Conservation (phyloP, 2,113 vertebrate species). For the Boleophthalmus pectinirostris region DNA sequence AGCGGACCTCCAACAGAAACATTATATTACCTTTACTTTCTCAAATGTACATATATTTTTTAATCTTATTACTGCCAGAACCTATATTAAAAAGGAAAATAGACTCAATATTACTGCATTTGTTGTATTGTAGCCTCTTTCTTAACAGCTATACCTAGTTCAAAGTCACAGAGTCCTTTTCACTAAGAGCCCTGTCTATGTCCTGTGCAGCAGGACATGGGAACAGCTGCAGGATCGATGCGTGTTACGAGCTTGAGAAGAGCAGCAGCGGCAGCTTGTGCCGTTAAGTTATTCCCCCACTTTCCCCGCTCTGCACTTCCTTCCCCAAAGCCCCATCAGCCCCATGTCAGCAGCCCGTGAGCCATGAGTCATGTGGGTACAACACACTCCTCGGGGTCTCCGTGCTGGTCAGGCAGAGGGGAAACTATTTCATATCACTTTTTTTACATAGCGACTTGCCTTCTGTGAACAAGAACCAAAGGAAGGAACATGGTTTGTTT, state of each 20-base stretch:
- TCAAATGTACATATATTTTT: too few relatives aligned
- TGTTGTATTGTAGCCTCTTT: background rate
- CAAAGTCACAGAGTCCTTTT: background rate
- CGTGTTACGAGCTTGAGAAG: slow-evolving; percentile 21
- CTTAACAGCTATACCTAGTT: background rate
- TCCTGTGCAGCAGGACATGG: background rate
- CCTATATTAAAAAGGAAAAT: too few relatives aligned
- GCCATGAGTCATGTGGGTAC: slow-evolving; percentile 64
- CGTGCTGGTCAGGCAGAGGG: slow-evolving; percentile 52
- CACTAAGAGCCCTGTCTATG: background rate
- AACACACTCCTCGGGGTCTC: slow-evolving; percentile 39
- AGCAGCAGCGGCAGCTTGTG: slow-evolving; percentile 21
- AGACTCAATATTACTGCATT: too few relatives aligned
- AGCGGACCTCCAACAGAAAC: too few relatives aligned
- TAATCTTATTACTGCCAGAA: too few relatives aligned
- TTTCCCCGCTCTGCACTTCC: slow-evolving; percentile 48
- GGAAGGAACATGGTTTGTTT: slow-evolving; percentile 2
- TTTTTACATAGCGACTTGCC: slow-evolving; percentile 15
- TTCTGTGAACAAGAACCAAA: slow-evolving; percentile 18
- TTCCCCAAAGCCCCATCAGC: slow-evolving; percentile 47
- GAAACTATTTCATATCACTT: slow-evolving; percentile 36
- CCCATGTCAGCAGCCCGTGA: slow-evolving; percentile 51
- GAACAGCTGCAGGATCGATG: slow-evolving; percentile 41
- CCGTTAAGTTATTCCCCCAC: slow-evolving; percentile 40
- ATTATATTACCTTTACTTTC: too few relatives aligned